These are phyloP conservation scores for Bufo gargarizans DNA, from an alignment of 2,113 vertebrate genomes.

Conservation along the genomic window DNA sequence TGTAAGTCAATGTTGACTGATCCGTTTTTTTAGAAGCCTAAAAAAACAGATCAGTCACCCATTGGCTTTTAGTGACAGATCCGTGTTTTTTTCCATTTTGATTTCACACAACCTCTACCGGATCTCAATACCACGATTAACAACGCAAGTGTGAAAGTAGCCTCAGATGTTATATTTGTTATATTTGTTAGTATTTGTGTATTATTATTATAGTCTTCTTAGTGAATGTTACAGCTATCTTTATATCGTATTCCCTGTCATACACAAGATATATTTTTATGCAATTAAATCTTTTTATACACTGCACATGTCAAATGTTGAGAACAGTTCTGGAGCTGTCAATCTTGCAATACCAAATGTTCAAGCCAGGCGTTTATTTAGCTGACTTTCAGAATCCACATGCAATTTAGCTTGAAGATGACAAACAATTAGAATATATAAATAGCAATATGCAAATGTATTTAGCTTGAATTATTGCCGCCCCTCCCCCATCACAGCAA, in stretches of 20 bases:
- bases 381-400: slow-evolving; percentile 7
- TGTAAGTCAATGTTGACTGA: too few species aligned
- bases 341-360: background rate
- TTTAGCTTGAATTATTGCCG: background rate
- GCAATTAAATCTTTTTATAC: background rate
- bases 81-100: too few species aligned
- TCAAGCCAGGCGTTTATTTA: background rate
- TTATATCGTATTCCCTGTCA: background rate
- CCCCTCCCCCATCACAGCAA: background rate
- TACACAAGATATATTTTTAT: background rate
- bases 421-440: slow-evolving; percentile 12
- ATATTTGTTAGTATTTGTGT: too few species aligned
- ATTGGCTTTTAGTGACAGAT: too few species aligned
- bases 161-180: too few species aligned
- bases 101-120: too few species aligned
- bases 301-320: background rate
- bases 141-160: too few species aligned
- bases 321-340: background rate
- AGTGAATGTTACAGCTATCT: too few species aligned
- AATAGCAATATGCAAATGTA: slow-evolving; percentile 37
- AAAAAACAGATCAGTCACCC: too few species aligned
- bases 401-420: background rate
- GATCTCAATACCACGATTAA: too few species aligned
- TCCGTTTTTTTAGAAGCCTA: too few species aligned
- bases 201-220: too few species aligned